These are phyloP conservation scores for Phyllostomus hastatus DNA, from an alignment of 2,113 vertebrate species.

Conservation along the genomic window DNA sequence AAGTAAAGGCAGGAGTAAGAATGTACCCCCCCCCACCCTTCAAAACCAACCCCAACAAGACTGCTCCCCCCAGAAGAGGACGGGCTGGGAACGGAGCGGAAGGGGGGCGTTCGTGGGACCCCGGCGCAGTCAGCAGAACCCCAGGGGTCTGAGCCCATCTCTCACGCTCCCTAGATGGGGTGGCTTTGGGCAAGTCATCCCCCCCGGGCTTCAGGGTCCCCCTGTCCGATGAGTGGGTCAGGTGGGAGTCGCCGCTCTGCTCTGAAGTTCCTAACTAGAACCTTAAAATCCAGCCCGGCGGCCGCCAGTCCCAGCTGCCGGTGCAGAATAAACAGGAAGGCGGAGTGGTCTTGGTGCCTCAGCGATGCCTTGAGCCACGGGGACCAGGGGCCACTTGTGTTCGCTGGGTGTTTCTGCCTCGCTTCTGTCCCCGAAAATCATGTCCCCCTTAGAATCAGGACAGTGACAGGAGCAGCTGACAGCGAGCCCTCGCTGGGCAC, in stretches of 20 bases:
- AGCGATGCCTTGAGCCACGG: accelerated
- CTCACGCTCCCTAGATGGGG: accelerated
- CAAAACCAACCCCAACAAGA: neutral
- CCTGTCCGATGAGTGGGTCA: neutral
- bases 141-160: neutral
- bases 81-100: accelerated
- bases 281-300: neutral
- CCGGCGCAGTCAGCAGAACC: neutral
- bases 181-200: neutral
- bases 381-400: neutral
- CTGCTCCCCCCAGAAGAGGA: neutral
- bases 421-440: too few relatives aligned
- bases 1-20: accelerated
- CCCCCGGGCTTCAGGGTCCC: neutral
- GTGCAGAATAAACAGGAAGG: neutral
- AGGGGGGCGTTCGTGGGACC: too few relatives aligned
- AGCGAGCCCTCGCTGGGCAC: neutral
- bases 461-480: neutral
- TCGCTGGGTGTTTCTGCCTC: neutral
- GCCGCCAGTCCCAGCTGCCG: neutral
- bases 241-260: neutral
- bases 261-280: neutral
- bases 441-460: too few relatives aligned
- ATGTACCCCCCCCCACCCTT: accelerated
- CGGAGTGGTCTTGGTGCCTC: accelerated